These are phyloP conservation scores for Araneus ventricosus DNA, from an alignment of 1,140 invertebrate genomes.

Conservation along the genomic window DNA sequence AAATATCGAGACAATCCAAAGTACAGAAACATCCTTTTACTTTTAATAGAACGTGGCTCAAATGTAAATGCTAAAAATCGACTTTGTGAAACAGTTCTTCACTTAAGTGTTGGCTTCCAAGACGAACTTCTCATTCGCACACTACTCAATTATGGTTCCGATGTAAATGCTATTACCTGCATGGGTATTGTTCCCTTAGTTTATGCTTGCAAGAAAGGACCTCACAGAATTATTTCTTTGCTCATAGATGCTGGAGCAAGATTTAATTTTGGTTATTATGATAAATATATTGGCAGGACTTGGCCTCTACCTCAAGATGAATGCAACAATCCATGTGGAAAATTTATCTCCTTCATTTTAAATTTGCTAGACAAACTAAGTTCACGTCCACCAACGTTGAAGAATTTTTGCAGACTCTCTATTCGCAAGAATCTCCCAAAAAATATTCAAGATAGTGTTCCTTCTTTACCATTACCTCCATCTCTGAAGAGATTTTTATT, in stretches of 20 bases:
- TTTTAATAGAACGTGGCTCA: constrained; percentile 31
- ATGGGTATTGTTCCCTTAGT: constrained; percentile 21
- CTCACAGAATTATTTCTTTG: neutral
- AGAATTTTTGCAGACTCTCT: neutral
- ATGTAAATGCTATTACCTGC: neutral
- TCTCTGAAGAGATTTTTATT: constrained; percentile 17
- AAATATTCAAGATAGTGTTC: neutral
- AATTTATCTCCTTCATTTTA: neutral
- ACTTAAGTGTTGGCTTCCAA: constrained; percentile 30
- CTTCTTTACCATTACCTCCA: constrained; percentile 12
- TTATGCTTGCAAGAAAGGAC: constrained; percentile 44
- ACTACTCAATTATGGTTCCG: constrained; percentile 25
- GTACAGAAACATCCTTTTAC: neutral
- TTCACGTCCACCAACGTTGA: neutral
- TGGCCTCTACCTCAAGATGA: neutral
- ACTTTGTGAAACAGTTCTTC: constrained; percentile 39
- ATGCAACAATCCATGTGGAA: neutral
- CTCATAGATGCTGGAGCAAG: constrained; percentile 37
- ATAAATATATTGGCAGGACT: neutral
- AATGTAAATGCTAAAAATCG: constrained; percentile 29
- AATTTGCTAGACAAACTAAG: neutral
- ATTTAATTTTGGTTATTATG: neutral
- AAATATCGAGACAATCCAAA: neutral
- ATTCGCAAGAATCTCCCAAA: constrained; percentile 52
- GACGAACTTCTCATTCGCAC: constrained; percentile 33